These are phyloP conservation scores for Chionoecetes opilio DNA, from an alignment of 1,140 invertebrate genomes.

Conservation along the genomic window DNA sequence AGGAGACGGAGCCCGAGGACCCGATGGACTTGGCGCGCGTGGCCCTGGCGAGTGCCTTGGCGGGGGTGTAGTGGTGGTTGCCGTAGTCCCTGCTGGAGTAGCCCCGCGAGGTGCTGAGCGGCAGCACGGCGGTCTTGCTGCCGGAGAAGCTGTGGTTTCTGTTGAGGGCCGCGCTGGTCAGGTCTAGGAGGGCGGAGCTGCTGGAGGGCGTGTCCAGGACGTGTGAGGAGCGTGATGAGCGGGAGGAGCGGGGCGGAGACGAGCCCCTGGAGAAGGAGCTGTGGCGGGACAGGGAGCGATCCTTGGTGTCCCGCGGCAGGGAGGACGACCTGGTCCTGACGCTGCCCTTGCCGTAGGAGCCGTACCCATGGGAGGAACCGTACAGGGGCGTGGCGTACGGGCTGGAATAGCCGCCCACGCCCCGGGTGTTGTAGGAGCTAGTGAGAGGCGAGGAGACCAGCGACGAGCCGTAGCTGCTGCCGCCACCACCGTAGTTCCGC, in stretches of 20 bases:
- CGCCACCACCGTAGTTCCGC: conserved; percentile 59
- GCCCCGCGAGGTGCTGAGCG: neutral
- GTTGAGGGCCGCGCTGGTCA: neutral
- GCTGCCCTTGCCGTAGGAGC: neutral
- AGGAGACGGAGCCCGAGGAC: conserved; percentile 41
- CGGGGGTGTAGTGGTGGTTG: conserved; percentile 49
- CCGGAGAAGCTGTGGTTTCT: conserved; percentile 52
- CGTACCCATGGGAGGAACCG: neutral
- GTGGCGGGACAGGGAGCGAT: conserved; percentile 53
- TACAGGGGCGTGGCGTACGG: neutral
- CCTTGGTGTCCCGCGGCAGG: conserved; percentile 56
- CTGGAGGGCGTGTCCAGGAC: neutral
- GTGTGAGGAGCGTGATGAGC: neutral
- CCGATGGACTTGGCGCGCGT: conserved; percentile 66
- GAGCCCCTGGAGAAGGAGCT: conserved; percentile 43
- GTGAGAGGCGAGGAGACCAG: conserved; percentile 55
- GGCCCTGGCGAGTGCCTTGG: conserved; percentile 62
- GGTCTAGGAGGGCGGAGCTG: neutral
- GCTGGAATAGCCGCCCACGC: conserved; percentile 60
- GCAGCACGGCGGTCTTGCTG: neutral
- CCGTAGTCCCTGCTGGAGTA: conserved; percentile 50
- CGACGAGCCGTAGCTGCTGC: conserved; percentile 68
- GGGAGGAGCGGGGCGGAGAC: conserved; percentile 31
- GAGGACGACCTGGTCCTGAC: conserved; percentile 50
- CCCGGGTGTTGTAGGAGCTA: conserved; percentile 52